Evolutionary conservation across 2,113 vertebrate species (phyloP).

Genomic region (Bubo bubo): DNA sequence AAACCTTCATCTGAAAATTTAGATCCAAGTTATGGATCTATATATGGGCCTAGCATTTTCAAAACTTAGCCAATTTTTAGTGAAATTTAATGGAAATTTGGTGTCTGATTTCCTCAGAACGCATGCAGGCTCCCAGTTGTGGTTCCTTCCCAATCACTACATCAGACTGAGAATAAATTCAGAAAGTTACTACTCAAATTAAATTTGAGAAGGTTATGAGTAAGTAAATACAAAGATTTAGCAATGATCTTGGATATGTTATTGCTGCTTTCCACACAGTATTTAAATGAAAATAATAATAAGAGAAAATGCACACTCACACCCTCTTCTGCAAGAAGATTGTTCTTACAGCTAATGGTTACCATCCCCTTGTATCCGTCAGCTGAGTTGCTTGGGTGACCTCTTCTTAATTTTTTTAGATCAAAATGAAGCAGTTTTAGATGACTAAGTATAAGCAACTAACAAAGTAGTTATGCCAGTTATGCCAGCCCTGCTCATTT

Average conservation of each 20-base stretch:
- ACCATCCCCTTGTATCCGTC: not conserved
- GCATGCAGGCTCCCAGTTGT: not conserved
- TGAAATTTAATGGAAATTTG: not conserved
- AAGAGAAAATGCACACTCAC: not conserved
- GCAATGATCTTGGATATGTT: not conserved
- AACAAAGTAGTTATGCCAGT: not conserved
- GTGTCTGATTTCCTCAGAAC: not conserved
- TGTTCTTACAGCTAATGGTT: not conserved
- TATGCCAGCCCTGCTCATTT: not conserved
- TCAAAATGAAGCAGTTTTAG: not conserved
- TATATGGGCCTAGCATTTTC: not conserved
- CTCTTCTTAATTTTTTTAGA: not conserved
- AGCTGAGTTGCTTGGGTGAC: not conserved
- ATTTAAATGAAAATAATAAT: not conserved
- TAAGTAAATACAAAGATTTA: not conserved
- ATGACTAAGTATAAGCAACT: not conserved
- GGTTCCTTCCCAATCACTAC: not conserved
- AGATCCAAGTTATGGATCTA: not conserved
- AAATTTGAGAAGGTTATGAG: not conserved
- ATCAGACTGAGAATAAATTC: not conserved
- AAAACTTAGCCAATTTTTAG: not conserved
- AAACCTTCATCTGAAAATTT: not conserved
- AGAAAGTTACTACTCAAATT: not conserved
- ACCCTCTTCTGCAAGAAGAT: not conserved
- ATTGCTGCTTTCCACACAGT: not conserved